A percentile compares a stretch with the other conserved stretches of the same genome.
phyloP scores from a whole-genome alignment of 2,113 vertebrate genomes.

The Strix aluco region DNA sequence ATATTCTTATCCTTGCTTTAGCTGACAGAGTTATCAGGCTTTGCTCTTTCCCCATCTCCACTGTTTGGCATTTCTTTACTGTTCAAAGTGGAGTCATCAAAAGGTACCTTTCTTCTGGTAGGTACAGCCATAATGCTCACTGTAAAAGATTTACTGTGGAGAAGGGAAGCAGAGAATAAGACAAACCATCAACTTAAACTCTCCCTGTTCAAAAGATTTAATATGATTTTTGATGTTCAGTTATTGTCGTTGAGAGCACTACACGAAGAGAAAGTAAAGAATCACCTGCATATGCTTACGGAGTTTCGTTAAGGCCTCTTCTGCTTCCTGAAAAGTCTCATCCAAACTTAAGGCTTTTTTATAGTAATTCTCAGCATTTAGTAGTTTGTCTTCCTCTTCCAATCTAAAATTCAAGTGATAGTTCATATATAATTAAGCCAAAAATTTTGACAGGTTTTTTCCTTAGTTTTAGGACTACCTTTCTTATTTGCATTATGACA shows the following conservation, averaged over 20 bases:
- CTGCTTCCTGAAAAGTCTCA: conserved; percentile 86
- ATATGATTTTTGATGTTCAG: background rate
- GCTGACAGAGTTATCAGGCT: background rate
- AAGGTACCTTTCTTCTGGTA: conserved; percentile 21
- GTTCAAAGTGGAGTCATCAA: background rate
- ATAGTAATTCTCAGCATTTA: conserved; percentile 92
- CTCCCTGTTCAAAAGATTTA: background rate
- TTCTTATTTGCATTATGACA: background rate
- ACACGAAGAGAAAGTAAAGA: conserved; percentile 81
- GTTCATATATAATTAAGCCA: background rate
- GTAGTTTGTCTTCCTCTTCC: conserved; percentile 93
- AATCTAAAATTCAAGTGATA: conserved; percentile 75
- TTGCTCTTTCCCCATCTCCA: background rate
- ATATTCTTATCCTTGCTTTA: background rate
- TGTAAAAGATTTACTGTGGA: background rate
- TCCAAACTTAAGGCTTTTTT: conserved; percentile 88
- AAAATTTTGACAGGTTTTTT: background rate
- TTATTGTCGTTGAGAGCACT: background rate
- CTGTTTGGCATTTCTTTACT: background rate
- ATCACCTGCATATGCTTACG: conserved; percentile 95
- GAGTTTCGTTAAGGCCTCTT: conserved; percentile 89
- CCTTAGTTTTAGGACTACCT: background rate
- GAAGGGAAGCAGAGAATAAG: conserved; percentile 47
- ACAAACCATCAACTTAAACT: background rate
- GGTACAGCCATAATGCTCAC: conserved; percentile 66